phyloP scores from a whole-genome alignment of 2,888 invertebrate genomes.

The Gymnocheta viridis region DNA sequence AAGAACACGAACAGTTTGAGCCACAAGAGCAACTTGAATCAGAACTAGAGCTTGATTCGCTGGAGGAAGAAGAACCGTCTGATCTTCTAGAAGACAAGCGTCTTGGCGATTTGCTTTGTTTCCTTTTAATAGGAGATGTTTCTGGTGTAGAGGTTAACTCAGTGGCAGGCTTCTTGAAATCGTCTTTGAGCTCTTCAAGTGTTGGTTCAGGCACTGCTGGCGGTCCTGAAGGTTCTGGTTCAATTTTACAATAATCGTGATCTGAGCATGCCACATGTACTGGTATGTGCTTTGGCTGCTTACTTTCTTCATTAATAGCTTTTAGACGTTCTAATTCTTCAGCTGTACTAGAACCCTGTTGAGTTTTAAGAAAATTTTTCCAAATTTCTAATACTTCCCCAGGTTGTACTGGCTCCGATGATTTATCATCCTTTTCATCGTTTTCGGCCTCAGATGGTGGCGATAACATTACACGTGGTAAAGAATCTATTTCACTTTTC shows the following conservation, averaged over 20 bases:
- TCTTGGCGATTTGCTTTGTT: slow-evolving; percentile 69
- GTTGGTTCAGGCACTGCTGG: slow-evolving; percentile 73
- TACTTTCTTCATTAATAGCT: slow-evolving; percentile 65
- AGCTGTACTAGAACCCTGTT: slow-evolving; percentile 71
- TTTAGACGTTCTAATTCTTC: slow-evolving; percentile 57
- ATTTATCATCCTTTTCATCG: slow-evolving; percentile 68
- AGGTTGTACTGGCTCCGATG: slow-evolving; percentile 39
- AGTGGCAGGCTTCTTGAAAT: slow-evolving; percentile 64
- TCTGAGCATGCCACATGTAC: slow-evolving; percentile 86
- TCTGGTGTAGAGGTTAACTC: slow-evolving; percentile 74
- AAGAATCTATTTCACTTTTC: slow-evolving; percentile 72
- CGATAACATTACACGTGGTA: slow-evolving; percentile 79
- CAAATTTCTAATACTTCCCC: slow-evolving; percentile 77
- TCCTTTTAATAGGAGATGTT: slow-evolving; percentile 75
- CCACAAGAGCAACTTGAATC: slow-evolving; percentile 92
- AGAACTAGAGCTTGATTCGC: slow-evolving; percentile 89
- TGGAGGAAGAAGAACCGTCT: slow-evolving; percentile 86
- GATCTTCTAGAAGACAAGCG: slow-evolving; percentile 79
- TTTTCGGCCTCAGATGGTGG: slow-evolving; percentile 79
- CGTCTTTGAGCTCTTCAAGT: slow-evolving; percentile 52
- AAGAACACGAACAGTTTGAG: slow-evolving; percentile 91
- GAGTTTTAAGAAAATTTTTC: slow-evolving; percentile 78
- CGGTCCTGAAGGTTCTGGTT: slow-evolving; percentile 68
- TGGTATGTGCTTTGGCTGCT: slow-evolving; percentile 76
- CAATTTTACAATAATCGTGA: slow-evolving; percentile 89